Conservation (phyloP, 2,888 invertebrate genomes). For the Furcula furcula region DNA sequence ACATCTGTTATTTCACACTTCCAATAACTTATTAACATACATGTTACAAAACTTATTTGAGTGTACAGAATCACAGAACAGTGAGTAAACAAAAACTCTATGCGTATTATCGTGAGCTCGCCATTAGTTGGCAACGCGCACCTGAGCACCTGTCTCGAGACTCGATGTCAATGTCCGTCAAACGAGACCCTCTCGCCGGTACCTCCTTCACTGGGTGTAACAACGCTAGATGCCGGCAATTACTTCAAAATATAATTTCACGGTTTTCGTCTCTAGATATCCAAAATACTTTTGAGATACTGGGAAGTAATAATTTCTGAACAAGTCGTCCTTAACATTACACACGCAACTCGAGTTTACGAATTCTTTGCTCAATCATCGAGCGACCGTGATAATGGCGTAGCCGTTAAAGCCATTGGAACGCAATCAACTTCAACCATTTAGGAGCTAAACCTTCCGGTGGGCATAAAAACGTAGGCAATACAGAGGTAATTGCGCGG, state of each 20-base stretch:
- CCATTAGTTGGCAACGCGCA: conserved; percentile 53
- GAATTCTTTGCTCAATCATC: no score
- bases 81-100: no score
- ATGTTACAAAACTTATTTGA: no score
- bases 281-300: background rate
- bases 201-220: conserved; percentile 22
- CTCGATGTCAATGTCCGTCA: conserved; percentile 76
- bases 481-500: conserved; percentile 29
- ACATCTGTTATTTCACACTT: no score
- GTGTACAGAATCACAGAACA: no score
- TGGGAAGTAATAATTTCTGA: background rate
- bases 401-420: conserved; percentile 1
- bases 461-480: conserved; percentile 20
- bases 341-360: background rate
- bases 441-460: conserved; percentile 31
- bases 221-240: conserved; percentile 8
- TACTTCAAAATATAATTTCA: conserved; percentile 1
- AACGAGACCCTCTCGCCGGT: conserved; percentile 43
- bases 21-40: no score
- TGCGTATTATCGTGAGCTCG: conserved; percentile 31
- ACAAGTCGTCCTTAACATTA: background rate
- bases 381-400: conserved; percentile 4
- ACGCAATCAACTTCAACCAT: conserved; percentile 9
- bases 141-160: conserved; percentile 67
- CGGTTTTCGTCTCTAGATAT: background rate